Conservation (phyloP, 2,888 invertebrate species). For the Catonia carolina region DNA sequence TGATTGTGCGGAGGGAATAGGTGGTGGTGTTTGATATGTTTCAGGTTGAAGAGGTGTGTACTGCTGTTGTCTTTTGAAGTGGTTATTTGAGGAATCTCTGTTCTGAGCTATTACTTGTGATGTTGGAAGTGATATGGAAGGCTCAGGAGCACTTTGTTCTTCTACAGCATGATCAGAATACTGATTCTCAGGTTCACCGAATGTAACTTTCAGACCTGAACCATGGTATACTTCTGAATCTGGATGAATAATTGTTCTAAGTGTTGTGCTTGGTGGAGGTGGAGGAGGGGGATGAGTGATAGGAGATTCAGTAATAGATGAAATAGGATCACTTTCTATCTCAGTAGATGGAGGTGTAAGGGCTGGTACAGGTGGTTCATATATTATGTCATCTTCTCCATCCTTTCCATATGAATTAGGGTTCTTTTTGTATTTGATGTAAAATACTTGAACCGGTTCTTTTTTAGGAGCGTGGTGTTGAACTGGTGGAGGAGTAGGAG, state of each 20-base stretch:
- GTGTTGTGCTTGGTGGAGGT: constrained; percentile 64
- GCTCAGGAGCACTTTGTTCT: constrained; percentile 29
- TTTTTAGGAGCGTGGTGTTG: constrained; percentile 56
- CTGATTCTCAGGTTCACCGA: constrained; percentile 54
- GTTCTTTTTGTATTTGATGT: constrained; percentile 85
- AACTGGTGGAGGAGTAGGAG: constrained; percentile 46
- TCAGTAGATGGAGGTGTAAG: constrained; percentile 63
- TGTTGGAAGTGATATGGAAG: constrained; percentile 25
- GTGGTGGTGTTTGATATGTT: constrained; percentile 26
- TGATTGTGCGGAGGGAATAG: constrained; percentile 25
- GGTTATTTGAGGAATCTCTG: constrained; percentile 19
- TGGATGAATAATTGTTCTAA: constrained; percentile 77
- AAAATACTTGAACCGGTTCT: constrained; percentile 84
- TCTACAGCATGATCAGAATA: constrained; percentile 30
- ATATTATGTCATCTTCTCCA: constrained; percentile 63
- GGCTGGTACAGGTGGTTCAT: constrained; percentile 74
- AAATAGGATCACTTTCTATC: constrained; percentile 41
- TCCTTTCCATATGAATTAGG: constrained; percentile 50
- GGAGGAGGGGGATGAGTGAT: constrained; percentile 38
- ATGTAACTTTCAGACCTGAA: constrained; percentile 74
- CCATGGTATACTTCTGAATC: constrained; percentile 75
- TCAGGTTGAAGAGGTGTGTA: constrained; percentile 26
- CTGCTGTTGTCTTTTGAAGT: constrained; percentile 26
- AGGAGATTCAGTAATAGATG: constrained; percentile 20
- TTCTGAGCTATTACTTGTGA: constrained; percentile 24